These are phyloP conservation scores for Rhinella marina DNA, from an alignment of 2,797 vertebrate species.

Conservation along the genomic window DNA sequence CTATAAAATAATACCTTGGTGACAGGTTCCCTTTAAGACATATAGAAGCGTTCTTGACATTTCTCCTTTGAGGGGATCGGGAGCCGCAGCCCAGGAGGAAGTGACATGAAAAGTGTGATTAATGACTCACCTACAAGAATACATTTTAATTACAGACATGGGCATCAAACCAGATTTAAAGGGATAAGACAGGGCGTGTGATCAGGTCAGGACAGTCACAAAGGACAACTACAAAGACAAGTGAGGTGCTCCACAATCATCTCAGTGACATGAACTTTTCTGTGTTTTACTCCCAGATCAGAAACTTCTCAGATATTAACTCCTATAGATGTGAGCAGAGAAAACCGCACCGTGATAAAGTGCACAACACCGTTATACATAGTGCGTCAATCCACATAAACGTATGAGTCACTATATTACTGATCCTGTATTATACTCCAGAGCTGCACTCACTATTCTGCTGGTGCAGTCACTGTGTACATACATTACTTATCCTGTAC, in stretches of 20 bases:
- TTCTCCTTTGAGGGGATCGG: background rate
- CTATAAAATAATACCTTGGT: background rate
- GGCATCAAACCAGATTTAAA: background rate
- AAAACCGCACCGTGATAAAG: too few species aligned
- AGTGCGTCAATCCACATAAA: background rate
- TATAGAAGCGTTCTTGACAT: background rate
- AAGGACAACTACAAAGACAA: constrained; percentile 8
- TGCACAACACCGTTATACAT: too few species aligned
- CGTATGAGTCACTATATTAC: background rate
- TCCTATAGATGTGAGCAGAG: background rate
- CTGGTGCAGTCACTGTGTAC: too few species aligned
- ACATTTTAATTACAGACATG: constrained; percentile 22
- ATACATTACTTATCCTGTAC: too few species aligned
- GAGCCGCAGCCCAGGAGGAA: background rate
- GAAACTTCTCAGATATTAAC: background rate
- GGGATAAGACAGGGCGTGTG: constrained; percentile 14
- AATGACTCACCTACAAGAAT: constrained; percentile 13
- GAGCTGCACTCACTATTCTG: too few species aligned
- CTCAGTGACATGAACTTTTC: background rate
- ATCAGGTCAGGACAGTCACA: background rate
- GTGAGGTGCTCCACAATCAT: background rate
- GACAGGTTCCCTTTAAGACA: background rate
- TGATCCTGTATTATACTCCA: too few species aligned
- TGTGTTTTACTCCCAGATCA: background rate
- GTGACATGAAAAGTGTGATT: constrained; percentile 20